These are phyloP conservation scores for Eulemur coronatus DNA, from an alignment of 2,797 vertebrate genomes.

Conservation along the genomic window DNA sequence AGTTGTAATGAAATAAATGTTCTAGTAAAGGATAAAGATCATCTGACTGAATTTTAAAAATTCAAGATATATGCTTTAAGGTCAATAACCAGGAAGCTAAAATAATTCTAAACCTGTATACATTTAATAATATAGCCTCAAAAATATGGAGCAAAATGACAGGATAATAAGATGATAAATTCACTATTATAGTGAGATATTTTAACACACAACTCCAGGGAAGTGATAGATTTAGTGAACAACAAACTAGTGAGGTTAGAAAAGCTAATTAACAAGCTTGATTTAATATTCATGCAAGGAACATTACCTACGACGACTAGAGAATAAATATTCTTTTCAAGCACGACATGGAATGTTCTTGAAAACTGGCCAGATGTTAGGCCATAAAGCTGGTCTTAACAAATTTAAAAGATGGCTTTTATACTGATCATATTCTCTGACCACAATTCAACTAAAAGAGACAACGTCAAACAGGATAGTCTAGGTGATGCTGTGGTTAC, in stretches of 20 bases:
- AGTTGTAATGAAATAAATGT: neutral
- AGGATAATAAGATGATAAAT: neutral
- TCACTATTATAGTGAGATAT: neutral
- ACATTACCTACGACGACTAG: neutral
- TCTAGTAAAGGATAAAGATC: neutral
- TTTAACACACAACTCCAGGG: neutral
- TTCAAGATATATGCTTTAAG: neutral
- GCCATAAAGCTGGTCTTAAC: neutral
- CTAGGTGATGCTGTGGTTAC: neutral
- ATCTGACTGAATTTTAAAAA: neutral
- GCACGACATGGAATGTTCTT: neutral
- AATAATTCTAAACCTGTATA: neutral
- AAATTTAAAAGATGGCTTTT: constrained; percentile 5
- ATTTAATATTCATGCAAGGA: neutral
- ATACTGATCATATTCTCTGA: neutral
- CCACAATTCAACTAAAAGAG: constrained; percentile 29
- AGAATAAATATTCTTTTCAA: neutral
- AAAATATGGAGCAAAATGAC: neutral
- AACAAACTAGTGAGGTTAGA: neutral
- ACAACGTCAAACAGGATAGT: neutral
- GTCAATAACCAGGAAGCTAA: neutral
- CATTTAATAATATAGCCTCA: neutral
- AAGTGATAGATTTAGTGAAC: neutral
- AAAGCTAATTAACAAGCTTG: neutral
- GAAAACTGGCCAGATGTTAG: neutral